Conservation (phyloP, 2,888 invertebrate genomes). For the Apamea monoglypha region DNA sequence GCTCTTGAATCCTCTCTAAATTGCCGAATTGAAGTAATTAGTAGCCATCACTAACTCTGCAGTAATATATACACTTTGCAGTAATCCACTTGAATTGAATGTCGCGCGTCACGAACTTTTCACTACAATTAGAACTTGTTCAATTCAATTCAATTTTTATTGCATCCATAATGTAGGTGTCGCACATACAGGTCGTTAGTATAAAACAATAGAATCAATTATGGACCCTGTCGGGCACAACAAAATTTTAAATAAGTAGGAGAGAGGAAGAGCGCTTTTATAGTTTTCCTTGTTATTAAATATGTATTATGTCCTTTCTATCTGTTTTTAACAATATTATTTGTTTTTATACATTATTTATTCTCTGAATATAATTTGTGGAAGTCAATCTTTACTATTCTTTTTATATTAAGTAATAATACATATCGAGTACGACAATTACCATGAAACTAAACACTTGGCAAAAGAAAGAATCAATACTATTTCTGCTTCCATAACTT, state of each 20-base stretch:
- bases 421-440: neutral
- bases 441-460: neutral
- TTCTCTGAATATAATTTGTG: too few species aligned
- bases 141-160: neutral
- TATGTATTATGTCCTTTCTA: too few species aligned
- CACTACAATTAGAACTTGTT: neutral
- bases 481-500: neutral
- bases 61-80: neutral
- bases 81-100: neutral
- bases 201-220: too few species aligned
- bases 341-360: too few species aligned
- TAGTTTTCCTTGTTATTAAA: too few species aligned
- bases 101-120: neutral
- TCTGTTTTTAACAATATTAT: too few species aligned
- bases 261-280: too few species aligned
- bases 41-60: neutral
- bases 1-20: neutral
- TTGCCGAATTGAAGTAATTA: neutral
- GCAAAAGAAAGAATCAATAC: neutral
- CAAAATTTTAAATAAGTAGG: too few species aligned
- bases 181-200: too few species aligned
- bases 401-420: neutral
- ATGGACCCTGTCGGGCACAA: too few species aligned
- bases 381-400: too few species aligned
- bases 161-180: too few species aligned